A percentile compares a stretch with the other conserved stretches of the same genome.
Evolutionary conservation across 2,113 vertebrate genomes (phyloP).

Genomic region (Nesogale talazaci): DNA sequence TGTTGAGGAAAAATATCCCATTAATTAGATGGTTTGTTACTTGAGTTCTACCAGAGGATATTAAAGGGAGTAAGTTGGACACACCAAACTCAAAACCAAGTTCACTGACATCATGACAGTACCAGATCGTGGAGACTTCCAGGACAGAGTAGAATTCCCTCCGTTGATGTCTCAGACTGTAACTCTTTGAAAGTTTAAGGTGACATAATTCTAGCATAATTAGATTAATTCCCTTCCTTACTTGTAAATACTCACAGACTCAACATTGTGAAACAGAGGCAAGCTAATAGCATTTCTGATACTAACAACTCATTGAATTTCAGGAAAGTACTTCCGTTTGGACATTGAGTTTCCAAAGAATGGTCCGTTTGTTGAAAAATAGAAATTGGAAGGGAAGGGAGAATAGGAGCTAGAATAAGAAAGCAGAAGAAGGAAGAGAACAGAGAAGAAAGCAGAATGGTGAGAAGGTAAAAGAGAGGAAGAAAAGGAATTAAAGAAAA

Average conservation of each 20-base stretch:
- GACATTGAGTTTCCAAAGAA: neutral
- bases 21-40: neutral
- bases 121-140: no score
- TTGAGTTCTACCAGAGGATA: neutral
- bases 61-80: neutral
- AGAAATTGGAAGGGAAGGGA: neutral
- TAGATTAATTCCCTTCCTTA: neutral
- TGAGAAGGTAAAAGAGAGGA: neutral
- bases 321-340: neutral
- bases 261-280: accelerated
- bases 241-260: neutral
- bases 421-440: neutral
- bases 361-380: neutral
- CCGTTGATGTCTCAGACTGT: no score
- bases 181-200: neutral
- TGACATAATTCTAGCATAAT: neutral
- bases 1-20: neutral
- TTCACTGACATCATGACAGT: no score
- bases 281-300: neutral
- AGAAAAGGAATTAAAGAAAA: accelerated
- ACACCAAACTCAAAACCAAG: no score
- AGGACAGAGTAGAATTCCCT: no score
- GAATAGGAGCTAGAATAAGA: neutral
- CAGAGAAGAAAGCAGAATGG: neutral
- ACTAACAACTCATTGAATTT: neutral